Evolutionary conservation across 2,797 vertebrate species (phyloP).

Genomic region (Bufotes viridis): DNA sequence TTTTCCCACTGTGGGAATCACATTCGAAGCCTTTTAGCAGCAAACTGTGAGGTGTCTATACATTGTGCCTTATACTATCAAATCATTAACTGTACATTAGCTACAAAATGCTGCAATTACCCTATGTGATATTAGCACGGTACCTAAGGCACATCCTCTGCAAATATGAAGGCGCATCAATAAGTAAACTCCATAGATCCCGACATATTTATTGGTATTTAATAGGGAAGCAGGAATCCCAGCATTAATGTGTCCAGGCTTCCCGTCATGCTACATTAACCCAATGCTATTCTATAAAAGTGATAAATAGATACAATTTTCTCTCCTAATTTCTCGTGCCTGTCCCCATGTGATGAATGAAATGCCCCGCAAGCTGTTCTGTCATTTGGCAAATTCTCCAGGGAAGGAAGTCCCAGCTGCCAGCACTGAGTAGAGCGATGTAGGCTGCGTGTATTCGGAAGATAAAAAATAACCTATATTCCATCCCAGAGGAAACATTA

Average conservation of each 20-base stretch:
- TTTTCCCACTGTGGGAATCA: not conserved
- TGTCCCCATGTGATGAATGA: constrained; percentile 27
- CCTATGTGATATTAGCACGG: not conserved
- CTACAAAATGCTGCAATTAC: not conserved
- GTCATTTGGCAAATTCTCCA: constrained; percentile 13
- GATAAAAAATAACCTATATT: constrained; percentile 28
- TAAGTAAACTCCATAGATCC: not conserved
- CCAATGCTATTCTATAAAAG: constrained; percentile 6
- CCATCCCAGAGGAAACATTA: constrained; percentile 36
- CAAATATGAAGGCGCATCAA: constrained; percentile 21
- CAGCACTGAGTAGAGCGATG: not conserved
- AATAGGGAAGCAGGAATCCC: constrained; percentile 36
- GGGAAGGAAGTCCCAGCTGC: constrained; percentile 43
- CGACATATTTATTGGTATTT: constrained; percentile 35
- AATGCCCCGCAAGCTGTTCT: constrained; percentile 38
- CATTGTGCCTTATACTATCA: not conserved
- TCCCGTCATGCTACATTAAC: constrained; percentile 37
- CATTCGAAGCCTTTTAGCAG: not conserved
- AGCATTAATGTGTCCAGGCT: not conserved
- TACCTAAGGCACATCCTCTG: not conserved
- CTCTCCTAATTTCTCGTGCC: not conserved
- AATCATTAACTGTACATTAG: not conserved
- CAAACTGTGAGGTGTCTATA: not conserved
- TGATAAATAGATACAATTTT: constrained; percentile 43
- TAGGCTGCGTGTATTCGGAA: constrained; percentile 18